A percentile compares a stretch with the other conserved stretches of the same genome.
Evolutionary conservation across 2,888 invertebrate genomes (phyloP).

Genomic region (Drosophila yooni): DNA sequence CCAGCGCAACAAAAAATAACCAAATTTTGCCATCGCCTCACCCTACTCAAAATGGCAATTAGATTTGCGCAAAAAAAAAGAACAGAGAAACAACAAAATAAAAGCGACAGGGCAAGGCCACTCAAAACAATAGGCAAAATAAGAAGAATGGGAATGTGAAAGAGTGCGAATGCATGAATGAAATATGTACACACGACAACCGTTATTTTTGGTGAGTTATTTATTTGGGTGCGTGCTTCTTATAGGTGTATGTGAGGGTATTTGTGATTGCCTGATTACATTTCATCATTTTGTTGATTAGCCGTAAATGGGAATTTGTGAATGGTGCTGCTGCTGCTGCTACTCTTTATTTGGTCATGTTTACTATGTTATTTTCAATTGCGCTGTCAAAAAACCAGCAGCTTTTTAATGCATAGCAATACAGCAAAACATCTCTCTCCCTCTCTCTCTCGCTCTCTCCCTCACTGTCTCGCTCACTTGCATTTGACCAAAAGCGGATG

Average conservation of each 20-base stretch:
- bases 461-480: conserved; percentile 2
- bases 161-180: conserved; percentile 52
- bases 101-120: conserved; percentile 45
- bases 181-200: conserved; percentile 22
- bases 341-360: conserved; percentile 74
- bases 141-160: conserved; percentile 27
- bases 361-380: conserved; percentile 46
- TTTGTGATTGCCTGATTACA: conserved; percentile 55
- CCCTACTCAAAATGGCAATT: conserved; percentile 29
- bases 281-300: conserved; percentile 49
- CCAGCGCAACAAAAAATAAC: conserved; percentile 27
- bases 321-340: conserved; percentile 22
- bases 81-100: conserved; percentile 14
- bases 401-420: conserved; percentile 4
- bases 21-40: conserved; percentile 39
- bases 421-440: neutral
- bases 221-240: conserved; percentile 16
- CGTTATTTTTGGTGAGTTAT: conserved; percentile 7
- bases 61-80: conserved; percentile 24
- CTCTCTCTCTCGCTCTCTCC: conserved; percentile 3
- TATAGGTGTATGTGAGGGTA: conserved; percentile 15
- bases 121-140: conserved; percentile 37
- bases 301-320: conserved; percentile 54
- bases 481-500: conserved; percentile 58
- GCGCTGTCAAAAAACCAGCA: conserved; percentile 51